phyloP scores from a whole-genome alignment of 2,888 invertebrate species.

The Catonia carolina region DNA sequence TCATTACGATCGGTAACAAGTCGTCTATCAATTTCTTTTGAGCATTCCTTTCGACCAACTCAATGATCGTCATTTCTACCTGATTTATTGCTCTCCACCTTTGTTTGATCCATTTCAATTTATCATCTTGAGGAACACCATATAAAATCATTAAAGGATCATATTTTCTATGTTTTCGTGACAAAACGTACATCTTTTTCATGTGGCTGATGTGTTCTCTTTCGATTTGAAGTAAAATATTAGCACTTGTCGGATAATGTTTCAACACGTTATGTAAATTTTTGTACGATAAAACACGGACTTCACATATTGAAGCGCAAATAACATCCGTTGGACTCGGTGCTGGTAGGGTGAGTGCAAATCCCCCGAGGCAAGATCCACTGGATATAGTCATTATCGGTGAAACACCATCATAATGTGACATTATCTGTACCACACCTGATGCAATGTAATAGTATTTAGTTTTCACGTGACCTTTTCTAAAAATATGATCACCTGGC shows the following conservation, averaged over 20 bases:
- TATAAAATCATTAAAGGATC: background rate
- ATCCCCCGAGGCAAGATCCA: background rate
- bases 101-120: conserved; percentile 7
- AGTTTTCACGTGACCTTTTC: background rate
- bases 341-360: background rate
- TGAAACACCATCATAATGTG: conserved; percentile 5
- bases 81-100: conserved; percentile 1
- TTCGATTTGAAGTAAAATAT: background rate
- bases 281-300: background rate
- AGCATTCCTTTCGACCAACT: too few species aligned
- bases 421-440: background rate
- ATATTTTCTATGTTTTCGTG: background rate
- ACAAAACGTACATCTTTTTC: background rate
- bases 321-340: conserved; percentile 1
- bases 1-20: background rate
- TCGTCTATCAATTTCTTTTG: background rate
- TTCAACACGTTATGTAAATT: background rate
- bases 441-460: background rate
- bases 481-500: conserved; percentile 3
- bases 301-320: conserved; percentile 1
- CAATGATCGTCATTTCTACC: background rate
- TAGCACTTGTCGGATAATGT: background rate
- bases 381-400: background rate
- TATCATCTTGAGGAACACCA: background rate
- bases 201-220: background rate